Percentiles rank a stretch among this genome's conserved stretches.
Conservation (phyloP, 2,797 vertebrate genomes). For the Pipistrellus pipistrellus region DNA sequence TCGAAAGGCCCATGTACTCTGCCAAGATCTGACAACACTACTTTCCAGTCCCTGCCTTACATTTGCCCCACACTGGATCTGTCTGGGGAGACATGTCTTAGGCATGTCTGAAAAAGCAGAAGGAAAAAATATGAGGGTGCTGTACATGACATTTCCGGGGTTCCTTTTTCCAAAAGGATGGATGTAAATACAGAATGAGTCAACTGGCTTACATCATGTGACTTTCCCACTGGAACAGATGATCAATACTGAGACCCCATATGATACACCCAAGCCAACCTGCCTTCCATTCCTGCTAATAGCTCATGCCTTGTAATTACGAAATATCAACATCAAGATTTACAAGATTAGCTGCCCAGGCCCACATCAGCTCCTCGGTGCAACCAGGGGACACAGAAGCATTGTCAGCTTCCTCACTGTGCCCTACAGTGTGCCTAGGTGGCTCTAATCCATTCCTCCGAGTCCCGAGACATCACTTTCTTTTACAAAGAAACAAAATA, state of each 20-base stretch:
- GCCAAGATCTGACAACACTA: slow-evolving; percentile 56
- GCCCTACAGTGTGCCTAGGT: not conserved
- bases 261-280: not conserved
- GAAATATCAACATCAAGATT: not conserved
- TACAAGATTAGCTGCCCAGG: not conserved
- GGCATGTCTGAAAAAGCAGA: slow-evolving; percentile 51
- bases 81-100: slow-evolving; percentile 72
- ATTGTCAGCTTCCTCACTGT: not conserved
- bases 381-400: not conserved
- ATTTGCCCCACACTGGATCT: slow-evolving; percentile 44
- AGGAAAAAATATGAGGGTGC: not conserved
- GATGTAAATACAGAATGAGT: not conserved
- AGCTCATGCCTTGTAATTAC: not conserved
- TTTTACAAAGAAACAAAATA: slow-evolving; percentile 78
- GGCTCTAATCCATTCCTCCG: slow-evolving; percentile 40
- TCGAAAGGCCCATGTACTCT: not conserved
- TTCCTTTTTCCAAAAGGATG: not conserved
- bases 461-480: slow-evolving; percentile 65
- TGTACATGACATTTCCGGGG: not conserved
- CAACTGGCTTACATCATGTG: not conserved
- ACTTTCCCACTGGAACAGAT: not conserved
- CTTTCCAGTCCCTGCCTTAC: not conserved
- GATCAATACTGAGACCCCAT: not conserved
- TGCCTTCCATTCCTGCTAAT: not conserved
- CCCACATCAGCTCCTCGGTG: not conserved